These are phyloP conservation scores for Menidia beryllina DNA, from an alignment of 2,113 vertebrate genomes.

Conservation along the genomic window DNA sequence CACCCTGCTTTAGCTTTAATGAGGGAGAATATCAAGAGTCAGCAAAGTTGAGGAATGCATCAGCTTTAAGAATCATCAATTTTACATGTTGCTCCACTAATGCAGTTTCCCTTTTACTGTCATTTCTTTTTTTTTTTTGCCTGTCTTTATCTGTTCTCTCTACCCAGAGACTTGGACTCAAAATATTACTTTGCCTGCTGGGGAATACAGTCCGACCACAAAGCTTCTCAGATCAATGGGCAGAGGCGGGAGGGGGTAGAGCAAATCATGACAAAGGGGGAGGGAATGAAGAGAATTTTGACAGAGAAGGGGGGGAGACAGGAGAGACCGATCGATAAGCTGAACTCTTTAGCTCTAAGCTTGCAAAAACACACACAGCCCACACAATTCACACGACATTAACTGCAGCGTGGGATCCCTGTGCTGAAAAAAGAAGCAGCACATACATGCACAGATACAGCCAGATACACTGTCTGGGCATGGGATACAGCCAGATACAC, in stretches of 20 bases:
- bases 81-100: not conserved
- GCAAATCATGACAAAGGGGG: conserved; percentile 39
- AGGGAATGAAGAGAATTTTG: conserved; percentile 35
- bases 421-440: conserved; percentile 2
- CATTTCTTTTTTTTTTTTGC: not conserved
- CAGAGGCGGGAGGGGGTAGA: not conserved
- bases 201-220: conserved; percentile 16
- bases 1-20: conserved; percentile 8
- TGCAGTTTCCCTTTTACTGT: not conserved
- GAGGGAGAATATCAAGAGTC: not conserved
- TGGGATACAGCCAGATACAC: not conserved
- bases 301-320: conserved; percentile 26
- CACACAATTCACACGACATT: conserved; percentile 63
- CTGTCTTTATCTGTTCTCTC: not conserved
- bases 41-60: conserved; percentile 12
- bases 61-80: conserved; percentile 9
- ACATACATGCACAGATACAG: conserved; percentile 1
- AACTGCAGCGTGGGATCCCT: conserved; percentile 44
- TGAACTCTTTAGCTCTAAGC: conserved; percentile 48
- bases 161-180: conserved; percentile 17
- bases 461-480: conserved; percentile 1
- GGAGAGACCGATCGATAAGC: conserved; percentile 56
- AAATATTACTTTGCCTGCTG: conserved; percentile 24
- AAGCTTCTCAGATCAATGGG: conserved; percentile 46
- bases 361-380: conserved; percentile 42